phyloP scores from a whole-genome alignment of 2,888 invertebrate species.

The Altica lythri region DNA sequence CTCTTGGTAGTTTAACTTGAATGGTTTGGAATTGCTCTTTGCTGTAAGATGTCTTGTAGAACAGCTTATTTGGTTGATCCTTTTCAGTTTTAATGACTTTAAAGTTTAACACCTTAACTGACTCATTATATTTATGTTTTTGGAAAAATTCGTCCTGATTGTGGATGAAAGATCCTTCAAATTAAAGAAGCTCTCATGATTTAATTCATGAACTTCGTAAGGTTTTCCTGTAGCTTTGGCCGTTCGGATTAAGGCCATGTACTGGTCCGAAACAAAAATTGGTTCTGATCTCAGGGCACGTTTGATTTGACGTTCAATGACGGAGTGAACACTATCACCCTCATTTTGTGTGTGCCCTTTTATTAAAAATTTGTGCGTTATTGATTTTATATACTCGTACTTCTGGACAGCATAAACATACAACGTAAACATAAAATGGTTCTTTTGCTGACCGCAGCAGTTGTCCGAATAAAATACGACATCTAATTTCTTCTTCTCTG shows the following conservation, averaged over 20 bases:
- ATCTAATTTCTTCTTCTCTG: background rate
- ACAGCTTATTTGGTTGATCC: conserved; percentile 10
- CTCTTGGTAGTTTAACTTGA: no score
- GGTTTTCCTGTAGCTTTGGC: conserved; percentile 15
- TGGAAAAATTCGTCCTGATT: no score
- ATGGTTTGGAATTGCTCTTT: no score
- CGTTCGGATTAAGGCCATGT: background rate
- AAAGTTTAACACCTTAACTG: conserved; percentile 6
- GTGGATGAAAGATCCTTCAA: conserved; percentile 19
- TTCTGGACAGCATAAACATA: background rate
- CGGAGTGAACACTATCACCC: background rate
- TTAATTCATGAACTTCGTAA: conserved; percentile 17
- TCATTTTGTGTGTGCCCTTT: conserved; percentile 3
- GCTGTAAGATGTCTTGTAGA: no score
- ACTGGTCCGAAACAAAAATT: background rate
- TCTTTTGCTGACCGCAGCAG: background rate
- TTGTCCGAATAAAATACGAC: background rate
- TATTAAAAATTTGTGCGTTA: conserved; percentile 5
- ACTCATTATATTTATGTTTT: conserved; percentile 14
- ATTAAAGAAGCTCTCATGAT: conserved; percentile 19
- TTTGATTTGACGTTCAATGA: background rate
- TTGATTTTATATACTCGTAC: background rate
- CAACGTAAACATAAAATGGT: background rate
- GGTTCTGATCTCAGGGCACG: background rate
- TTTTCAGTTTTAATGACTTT: background rate